Evolutionary conservation across 2,888 invertebrate genomes (phyloP).

Genomic region (Hyposoter didymator): DNA sequence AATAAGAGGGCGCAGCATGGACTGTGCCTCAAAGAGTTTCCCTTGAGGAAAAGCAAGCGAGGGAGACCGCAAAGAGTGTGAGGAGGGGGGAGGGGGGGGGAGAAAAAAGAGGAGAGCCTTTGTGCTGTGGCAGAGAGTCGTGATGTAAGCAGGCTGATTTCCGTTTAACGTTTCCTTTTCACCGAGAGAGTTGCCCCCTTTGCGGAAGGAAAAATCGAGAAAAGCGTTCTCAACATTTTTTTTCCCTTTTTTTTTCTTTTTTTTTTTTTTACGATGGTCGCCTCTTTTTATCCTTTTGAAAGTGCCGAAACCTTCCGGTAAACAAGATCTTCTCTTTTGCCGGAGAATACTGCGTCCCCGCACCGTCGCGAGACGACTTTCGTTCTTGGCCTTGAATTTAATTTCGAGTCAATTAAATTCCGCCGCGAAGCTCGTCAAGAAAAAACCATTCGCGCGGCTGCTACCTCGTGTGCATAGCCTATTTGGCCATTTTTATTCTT

Average conservation of each 20-base stretch:
- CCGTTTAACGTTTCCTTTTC: conserved; percentile 78
- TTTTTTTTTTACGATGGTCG: conserved; percentile 31
- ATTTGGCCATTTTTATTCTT: too few species aligned
- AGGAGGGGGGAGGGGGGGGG: conserved; percentile 45
- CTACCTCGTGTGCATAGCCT: too few species aligned
- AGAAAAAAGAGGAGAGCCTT: conserved; percentile 55
- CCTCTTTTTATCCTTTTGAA: conserved; percentile 36
- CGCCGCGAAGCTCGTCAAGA: neutral
- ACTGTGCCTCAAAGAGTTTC: conserved; percentile 76
- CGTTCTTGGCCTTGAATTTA: conserved; percentile 15
- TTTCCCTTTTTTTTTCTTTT: conserved; percentile 21
- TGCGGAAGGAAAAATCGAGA: conserved; percentile 58
- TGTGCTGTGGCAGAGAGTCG: conserved; percentile 69
- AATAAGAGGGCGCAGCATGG: conserved; percentile 46
- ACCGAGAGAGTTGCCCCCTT: conserved; percentile 62
- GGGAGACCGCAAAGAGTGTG: conserved; percentile 57
- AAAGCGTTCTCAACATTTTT: conserved; percentile 42
- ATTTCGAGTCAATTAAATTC: conserved; percentile 24
- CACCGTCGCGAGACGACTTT: conserved; percentile 22
- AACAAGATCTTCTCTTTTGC: conserved; percentile 60
- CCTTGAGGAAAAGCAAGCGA: conserved; percentile 66
- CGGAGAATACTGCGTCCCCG: conserved; percentile 34
- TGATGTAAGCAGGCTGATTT: conserved; percentile 77
- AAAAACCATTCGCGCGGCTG: too few species aligned
- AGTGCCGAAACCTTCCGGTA: conserved; percentile 60